Conservation (phyloP, 2,888 invertebrate genomes). For the Noctua fimbriata region DNA sequence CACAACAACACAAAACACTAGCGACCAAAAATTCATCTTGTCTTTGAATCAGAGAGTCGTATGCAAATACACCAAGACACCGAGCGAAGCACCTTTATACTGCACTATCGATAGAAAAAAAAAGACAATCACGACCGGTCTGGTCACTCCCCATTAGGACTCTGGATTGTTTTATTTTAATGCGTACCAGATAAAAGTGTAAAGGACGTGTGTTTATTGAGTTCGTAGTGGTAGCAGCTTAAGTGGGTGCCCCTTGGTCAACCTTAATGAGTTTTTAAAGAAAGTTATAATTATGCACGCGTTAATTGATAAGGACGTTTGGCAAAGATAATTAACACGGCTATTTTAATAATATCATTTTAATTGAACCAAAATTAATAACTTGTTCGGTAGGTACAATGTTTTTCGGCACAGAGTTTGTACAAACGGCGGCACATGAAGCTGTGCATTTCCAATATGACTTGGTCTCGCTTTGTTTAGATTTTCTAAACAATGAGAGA, state of each 20-base stretch:
- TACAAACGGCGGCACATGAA: too few species aligned
- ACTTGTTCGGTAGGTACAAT: background rate
- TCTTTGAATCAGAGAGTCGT: conserved; percentile 10
- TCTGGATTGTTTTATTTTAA: conserved; percentile 47
- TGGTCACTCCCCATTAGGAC: conserved; percentile 43
- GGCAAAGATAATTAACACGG: background rate
- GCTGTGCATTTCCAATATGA: too few species aligned
- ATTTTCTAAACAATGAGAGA: too few species aligned
- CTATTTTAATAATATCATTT: background rate
- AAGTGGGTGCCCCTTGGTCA: conserved; percentile 1
- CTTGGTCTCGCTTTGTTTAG: too few species aligned
- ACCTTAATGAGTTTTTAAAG: conserved; percentile 1
- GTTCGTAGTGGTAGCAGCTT: conserved; percentile 36
- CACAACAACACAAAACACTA: conserved; percentile 50
- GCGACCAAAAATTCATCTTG: conserved; percentile 57
- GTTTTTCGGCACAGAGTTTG: background rate
- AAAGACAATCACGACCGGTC: conserved; percentile 36
- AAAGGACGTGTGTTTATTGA: conserved; percentile 36
- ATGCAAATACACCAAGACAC: conserved; percentile 21
- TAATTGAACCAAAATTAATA: background rate
- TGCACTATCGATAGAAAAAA: conserved; percentile 42
- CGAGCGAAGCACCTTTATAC: conserved; percentile 30
- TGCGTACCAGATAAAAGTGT: conserved; percentile 40
- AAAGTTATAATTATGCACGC: background rate
- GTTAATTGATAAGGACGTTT: conserved; percentile 7